Percentiles rank a stretch among this genome's conserved stretches.
Conservation (phyloP, 2,113 vertebrate genomes). For the Orientallactaga bullata region DNA sequence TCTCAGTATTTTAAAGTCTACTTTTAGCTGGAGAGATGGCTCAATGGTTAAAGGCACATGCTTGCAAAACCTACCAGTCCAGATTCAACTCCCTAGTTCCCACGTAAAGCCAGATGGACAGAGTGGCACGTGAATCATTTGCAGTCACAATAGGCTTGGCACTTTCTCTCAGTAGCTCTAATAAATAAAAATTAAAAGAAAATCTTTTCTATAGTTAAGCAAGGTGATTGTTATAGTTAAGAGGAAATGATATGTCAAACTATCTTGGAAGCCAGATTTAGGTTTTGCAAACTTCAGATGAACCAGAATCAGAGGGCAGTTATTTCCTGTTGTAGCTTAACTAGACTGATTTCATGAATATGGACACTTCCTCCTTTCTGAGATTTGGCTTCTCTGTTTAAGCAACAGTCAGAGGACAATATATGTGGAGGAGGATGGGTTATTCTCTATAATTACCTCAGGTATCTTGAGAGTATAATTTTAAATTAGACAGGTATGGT, state of each 20-base stretch:
- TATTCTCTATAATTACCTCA: constrained; percentile 21
- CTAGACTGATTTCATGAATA: constrained; percentile 23
- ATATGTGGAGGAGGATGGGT: neutral
- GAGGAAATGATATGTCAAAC: constrained; percentile 17
- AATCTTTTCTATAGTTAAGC: constrained; percentile 4
- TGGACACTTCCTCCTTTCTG: neutral
- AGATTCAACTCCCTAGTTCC: no score
- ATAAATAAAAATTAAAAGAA: neutral
- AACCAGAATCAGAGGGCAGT: neutral
- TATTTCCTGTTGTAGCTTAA: neutral
- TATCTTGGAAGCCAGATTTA: neutral
- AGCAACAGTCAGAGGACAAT: neutral
- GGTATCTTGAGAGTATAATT: neutral
- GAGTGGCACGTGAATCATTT: no score
- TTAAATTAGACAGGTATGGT: neutral
- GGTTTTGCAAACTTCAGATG: constrained; percentile 1
- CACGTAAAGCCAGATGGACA: no score
- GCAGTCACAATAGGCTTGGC: no score
- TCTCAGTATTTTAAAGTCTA: no score
- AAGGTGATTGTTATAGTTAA: constrained; percentile 32
- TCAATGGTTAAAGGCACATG: no score
- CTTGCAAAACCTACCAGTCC: no score
- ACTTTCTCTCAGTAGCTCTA: no score
- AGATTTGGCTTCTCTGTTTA: constrained; percentile 47
- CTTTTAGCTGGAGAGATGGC: no score